A percentile compares a stretch with the other conserved stretches of the same genome.
These are phyloP conservation scores for Horisme vitalbata DNA, from an alignment of 2,888 invertebrate genomes.

Conservation along the genomic window DNA sequence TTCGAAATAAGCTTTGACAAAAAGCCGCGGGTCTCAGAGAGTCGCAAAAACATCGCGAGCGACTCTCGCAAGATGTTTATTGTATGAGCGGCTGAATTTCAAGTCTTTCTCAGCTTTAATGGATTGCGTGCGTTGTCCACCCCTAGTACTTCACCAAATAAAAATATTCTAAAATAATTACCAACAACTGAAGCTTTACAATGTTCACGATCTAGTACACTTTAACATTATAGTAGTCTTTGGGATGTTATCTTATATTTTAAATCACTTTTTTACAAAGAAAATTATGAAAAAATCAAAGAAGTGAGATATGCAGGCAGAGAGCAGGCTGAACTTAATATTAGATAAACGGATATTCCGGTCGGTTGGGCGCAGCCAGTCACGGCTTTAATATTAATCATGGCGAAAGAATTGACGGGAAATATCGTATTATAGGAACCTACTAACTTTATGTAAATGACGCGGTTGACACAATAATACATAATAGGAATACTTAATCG, in stretches of 20 bases:
- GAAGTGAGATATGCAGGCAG: no score
- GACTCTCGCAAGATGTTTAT: constrained; percentile 67
- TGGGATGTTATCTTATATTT: no score
- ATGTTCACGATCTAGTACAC: not conserved
- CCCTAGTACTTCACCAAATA: constrained; percentile 44
- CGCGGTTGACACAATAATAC: no score
- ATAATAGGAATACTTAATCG: no score
- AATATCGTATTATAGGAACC: constrained; percentile 68
- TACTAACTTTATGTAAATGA: constrained; percentile 71
- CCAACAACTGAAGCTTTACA: not conserved
- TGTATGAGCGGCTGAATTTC: constrained; percentile 80
- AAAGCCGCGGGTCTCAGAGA: constrained; percentile 53
- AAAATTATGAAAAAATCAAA: no score
- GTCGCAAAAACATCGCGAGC: constrained; percentile 57
- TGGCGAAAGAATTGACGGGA: constrained; percentile 51
- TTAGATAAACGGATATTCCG: constrained; percentile 52
- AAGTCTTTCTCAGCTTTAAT: constrained; percentile 77
- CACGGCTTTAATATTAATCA: constrained; percentile 72
- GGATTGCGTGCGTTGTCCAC: constrained; percentile 61
- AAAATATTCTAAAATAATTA: constrained; percentile 33
- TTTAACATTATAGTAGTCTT: no score
- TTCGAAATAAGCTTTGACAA: constrained; percentile 46
- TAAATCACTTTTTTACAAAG: no score
- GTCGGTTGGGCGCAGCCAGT: constrained; percentile 56
- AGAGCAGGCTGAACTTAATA: constrained; percentile 4